Conservation (phyloP, 2,888 invertebrate species). For the Isoperla grammatica region DNA sequence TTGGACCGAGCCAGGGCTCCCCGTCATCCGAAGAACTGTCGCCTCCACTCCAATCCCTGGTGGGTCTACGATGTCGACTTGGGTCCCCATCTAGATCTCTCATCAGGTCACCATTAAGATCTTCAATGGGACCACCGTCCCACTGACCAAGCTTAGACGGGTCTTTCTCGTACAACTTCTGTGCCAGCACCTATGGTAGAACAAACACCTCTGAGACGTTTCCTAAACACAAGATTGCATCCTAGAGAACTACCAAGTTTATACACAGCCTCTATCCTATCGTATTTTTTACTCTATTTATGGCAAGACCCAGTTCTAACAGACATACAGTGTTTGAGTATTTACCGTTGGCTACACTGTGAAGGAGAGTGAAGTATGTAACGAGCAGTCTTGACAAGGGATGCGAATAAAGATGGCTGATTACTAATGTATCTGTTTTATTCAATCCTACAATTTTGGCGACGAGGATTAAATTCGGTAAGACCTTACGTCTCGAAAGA, state of each 20-base stretch:
- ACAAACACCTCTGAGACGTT: constrained; percentile 36
- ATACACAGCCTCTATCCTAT: neutral
- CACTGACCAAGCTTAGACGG: constrained; percentile 67
- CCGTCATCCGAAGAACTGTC: constrained; percentile 28
- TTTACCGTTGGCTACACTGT: no score
- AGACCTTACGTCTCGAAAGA: neutral
- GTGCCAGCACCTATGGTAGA: constrained; percentile 60
- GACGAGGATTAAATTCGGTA: neutral
- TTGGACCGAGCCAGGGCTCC: constrained; percentile 22
- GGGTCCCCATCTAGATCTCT: no score
- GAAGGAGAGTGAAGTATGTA: no score
- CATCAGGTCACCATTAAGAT: constrained; percentile 16
- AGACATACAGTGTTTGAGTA: neutral
- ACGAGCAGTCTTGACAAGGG: no score
- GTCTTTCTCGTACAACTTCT: constrained; percentile 75
- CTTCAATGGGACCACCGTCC: constrained; percentile 39
- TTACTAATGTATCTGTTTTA: no score
- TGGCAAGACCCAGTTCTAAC: no score
- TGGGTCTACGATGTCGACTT: no score
- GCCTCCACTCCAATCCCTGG: constrained; percentile 21
- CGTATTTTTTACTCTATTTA: neutral
- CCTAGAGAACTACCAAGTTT: no score
- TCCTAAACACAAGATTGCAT: no score
- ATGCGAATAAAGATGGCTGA: no score
- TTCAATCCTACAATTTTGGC: no score